These are phyloP conservation scores for Tetragnatha montana DNA, from an alignment of 2,888 invertebrate genomes.

Conservation along the genomic window DNA sequence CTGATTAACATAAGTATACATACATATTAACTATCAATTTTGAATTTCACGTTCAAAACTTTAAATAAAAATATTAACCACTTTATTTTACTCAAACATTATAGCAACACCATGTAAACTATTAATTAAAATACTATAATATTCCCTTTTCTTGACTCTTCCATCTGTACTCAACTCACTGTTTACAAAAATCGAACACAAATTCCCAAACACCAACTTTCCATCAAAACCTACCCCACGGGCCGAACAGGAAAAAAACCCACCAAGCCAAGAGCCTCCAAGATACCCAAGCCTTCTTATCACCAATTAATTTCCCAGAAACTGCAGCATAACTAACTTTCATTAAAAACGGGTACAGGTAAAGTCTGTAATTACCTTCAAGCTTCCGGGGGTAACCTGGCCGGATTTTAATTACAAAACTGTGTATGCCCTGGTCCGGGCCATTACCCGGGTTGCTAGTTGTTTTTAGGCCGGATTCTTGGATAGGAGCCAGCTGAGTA, in stretches of 20 bases:
- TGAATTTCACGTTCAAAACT: too few species aligned
- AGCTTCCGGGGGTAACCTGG: conserved; percentile 13
- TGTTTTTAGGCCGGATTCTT: conserved; percentile 4
- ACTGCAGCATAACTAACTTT: conserved; percentile 57
- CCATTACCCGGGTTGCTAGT: neutral
- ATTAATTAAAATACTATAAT: too few species aligned
- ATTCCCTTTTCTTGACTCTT: too few species aligned
- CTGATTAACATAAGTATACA: too few species aligned
- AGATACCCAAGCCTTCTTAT: conserved; percentile 20
- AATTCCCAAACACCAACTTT: too few species aligned
- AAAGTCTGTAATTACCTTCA: conserved; percentile 40
- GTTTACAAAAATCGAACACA: too few species aligned
- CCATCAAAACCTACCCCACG: too few species aligned
- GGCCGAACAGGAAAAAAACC: neutral
- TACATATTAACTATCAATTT: too few species aligned
- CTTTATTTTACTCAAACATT: too few species aligned
- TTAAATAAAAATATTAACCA: too few species aligned
- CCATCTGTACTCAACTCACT: too few species aligned
- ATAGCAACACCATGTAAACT: too few species aligned
- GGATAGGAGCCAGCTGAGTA: conserved; percentile 25
- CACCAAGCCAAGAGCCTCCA: neutral
- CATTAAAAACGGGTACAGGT: conserved; percentile 54
- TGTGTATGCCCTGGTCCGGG: neutral
- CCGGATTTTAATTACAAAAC: conserved; percentile 42
- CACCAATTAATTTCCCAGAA: conserved; percentile 54